Conservation (phyloP, 2,888 invertebrate species). For the Aphodius granarius region DNA sequence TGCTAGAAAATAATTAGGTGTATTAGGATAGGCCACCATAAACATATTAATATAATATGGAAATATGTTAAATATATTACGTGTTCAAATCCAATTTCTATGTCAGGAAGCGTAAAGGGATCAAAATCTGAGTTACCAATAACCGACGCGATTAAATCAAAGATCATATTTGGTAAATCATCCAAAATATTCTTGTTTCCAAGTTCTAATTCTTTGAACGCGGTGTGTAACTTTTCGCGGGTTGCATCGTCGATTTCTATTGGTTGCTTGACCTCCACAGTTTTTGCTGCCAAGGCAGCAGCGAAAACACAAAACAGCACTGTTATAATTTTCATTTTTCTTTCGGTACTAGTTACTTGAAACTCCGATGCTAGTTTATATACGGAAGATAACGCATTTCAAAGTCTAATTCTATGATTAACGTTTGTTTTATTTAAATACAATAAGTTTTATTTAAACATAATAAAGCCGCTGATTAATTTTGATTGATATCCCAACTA, state of each 20-base stretch:
- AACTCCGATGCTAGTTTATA: neutral
- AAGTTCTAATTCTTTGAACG: neutral
- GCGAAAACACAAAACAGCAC: neutral
- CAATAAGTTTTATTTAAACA: neutral
- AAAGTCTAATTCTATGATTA: too few relatives aligned
- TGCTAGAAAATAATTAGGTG: neutral
- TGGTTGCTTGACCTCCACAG: neutral
- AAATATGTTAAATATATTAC: neutral
- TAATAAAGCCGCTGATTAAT: too few relatives aligned
- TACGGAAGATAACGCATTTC: neutral
- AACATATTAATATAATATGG: too few relatives aligned
- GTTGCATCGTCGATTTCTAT: neutral
- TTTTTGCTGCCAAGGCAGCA: neutral
- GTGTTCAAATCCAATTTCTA: neutral
- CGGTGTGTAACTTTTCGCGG: neutral
- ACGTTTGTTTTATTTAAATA: too few relatives aligned
- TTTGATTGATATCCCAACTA: neutral
- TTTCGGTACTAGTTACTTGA: neutral
- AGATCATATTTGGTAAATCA: neutral
- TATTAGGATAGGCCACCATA: too few relatives aligned
- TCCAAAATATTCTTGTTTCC: neutral
- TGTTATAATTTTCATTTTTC: neutral
- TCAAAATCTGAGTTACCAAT: slow-evolving; percentile 8
- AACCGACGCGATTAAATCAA: neutral
- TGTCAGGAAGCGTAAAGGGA: neutral